Evolutionary conservation across 2,888 invertebrate species (phyloP), one percentile per base, ranked within the genome.

Genomic region (Antheraea yamamai): DNA sequence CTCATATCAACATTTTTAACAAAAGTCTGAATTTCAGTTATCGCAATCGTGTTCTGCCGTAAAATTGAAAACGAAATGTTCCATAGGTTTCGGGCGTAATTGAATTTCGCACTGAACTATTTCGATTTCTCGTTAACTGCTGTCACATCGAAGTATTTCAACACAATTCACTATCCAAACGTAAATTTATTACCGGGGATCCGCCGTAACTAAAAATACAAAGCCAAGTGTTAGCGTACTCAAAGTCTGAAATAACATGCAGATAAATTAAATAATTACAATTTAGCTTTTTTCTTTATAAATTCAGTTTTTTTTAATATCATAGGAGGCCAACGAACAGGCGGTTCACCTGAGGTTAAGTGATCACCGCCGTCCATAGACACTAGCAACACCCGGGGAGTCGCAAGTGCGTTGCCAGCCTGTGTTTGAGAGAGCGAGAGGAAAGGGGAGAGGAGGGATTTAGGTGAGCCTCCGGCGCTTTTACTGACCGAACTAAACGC

Each of bases 101-200:
- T 87, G 87, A 87, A 87, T 87, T 87, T 82, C 73, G 81, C 78
- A 80, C 79, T 82, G 74, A 80, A 76, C 76, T 80, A 66, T 79
- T 79, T 85, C 81, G 81, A 79, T 83, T 83, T 86, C 86, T 88
- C 85, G 86, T 87, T 87, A 86, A 82, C 80, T 79, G 79, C 82
- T 83, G 85, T 87, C 85, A 81, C 82, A 77, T 81, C 82, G 83
- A 84, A 87, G 85, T 83, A 85, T 83, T 85, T 81, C 83, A 75
- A 76, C 76, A 75, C 73, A 76, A 78, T 79, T 83, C 82, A 78
- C 83, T 80, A 83, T 82, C 82, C 77, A 82, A 79, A 84, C 82
- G 85, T 84, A 86, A 87, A 85, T 87, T 84, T 82, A 83, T 80
- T 79, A 82, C 78, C 81, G 77, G 84, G 85, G 81, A 85, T 83